Evolutionary conservation across 2,113 vertebrate genomes (phyloP).

Genomic region (Anser cygnoides): DNA sequence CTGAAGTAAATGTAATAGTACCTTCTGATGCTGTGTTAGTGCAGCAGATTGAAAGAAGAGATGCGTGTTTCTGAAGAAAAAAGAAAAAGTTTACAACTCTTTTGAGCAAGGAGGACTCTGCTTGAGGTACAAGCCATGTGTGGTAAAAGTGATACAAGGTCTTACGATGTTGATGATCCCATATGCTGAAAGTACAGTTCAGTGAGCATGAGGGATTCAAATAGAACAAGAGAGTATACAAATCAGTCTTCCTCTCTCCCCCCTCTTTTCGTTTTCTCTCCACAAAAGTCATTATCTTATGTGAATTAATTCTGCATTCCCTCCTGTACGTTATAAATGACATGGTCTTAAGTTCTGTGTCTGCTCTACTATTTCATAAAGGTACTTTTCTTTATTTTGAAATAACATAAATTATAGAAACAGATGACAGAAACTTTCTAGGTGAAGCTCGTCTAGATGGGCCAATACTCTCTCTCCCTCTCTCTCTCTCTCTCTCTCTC

Average conservation of each 20-base stretch:
- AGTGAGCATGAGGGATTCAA: not conserved
- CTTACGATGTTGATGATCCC: not conserved
- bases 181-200: not conserved
- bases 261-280: not conserved
- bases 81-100: not conserved
- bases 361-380: not conserved
- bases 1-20: not conserved
- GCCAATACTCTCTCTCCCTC: not conserved
- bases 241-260: not conserved
- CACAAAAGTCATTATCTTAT: not conserved
- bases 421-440: not conserved
- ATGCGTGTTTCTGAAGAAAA: slow-evolving; percentile 27
- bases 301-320: not conserved
- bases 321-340: not conserved
- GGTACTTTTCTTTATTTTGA: not conserved
- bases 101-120: not conserved
- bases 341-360: not conserved
- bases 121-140: not conserved
- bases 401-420: not conserved
- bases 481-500: accelerated
- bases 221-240: not conserved
- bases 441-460: not conserved
- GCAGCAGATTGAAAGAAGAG: not conserved
- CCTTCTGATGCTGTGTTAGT: not conserved
- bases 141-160: not conserved